Evolutionary conservation across 2,797 vertebrate genomes (phyloP).

Genomic region (Oryzias dopingdopingensis): DNA sequence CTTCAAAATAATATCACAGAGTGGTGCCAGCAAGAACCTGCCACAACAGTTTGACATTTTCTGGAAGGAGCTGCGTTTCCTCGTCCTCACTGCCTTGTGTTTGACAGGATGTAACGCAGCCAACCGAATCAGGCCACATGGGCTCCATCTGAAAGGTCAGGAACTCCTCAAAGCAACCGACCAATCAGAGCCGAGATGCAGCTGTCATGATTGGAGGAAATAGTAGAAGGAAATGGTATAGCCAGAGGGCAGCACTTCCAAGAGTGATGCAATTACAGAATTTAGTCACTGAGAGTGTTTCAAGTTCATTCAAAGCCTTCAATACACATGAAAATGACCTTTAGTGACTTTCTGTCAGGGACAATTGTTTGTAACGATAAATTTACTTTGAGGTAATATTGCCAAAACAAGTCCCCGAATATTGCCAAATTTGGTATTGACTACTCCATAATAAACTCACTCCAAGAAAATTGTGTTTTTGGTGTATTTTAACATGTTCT

Average conservation of each 20-base stretch:
- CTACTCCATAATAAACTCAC: too few relatives aligned
- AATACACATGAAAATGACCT: slow-evolving; percentile 26
- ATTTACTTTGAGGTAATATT: slow-evolving; percentile 19
- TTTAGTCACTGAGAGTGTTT: slow-evolving; percentile 33
- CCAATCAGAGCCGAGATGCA: slow-evolving; percentile 62
- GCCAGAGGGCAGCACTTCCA: slow-evolving; percentile 46
- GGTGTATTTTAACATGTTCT: too few relatives aligned
- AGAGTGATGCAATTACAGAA: slow-evolving; percentile 53
- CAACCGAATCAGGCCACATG: slow-evolving; percentile 66
- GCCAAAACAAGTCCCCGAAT: too few relatives aligned
- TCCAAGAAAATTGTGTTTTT: too few relatives aligned
- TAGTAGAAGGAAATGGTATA: slow-evolving; percentile 23
- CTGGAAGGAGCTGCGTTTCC: slow-evolving; percentile 48
- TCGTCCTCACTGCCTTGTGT: slow-evolving; percentile 61
- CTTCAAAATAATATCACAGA: slow-evolving; percentile 48
- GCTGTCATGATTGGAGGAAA: slow-evolving; percentile 55
- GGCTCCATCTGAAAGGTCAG: slow-evolving; percentile 69
- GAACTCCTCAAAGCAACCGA: slow-evolving; percentile 48
- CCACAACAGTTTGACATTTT: slow-evolving; percentile 64
- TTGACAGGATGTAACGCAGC: slow-evolving; percentile 73
- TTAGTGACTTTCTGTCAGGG: slow-evolving; percentile 23
- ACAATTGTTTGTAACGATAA: slow-evolving; percentile 16
- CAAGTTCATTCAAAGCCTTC: slow-evolving; percentile 45
- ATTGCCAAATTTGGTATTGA: too few relatives aligned
- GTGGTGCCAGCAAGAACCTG: slow-evolving; percentile 49